A percentile compares a stretch with the other conserved stretches of the same genome.
These are phyloP conservation scores for Spodoptera littoralis DNA, from an alignment of 2,888 invertebrate species.

Conservation along the genomic window DNA sequence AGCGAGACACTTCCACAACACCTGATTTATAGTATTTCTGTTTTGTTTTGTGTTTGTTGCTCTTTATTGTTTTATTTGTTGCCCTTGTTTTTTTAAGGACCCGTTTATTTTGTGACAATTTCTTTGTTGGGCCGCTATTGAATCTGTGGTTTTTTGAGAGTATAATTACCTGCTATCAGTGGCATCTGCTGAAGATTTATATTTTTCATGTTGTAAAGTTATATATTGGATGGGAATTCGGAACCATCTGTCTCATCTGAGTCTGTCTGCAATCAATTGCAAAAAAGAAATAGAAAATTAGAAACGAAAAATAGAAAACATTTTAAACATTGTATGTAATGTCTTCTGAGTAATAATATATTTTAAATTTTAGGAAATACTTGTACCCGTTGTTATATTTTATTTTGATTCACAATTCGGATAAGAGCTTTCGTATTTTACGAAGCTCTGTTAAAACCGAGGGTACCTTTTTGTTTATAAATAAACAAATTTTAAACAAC, in stretches of 20 bases:
- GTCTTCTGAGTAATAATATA: too few relatives aligned
- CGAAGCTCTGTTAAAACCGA: too few relatives aligned
- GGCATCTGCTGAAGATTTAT: conserved; percentile 51
- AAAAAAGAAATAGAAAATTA: background rate
- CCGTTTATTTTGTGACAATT: conserved; percentile 63
- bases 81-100: conserved; percentile 59
- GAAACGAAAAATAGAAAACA: too few relatives aligned
- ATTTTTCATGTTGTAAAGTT: conserved; percentile 34
- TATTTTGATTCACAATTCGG: too few relatives aligned
- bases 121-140: conserved; percentile 65
- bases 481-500: background rate
- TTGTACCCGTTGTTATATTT: too few relatives aligned
- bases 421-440: too few relatives aligned
- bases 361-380: too few relatives aligned
- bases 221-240: conserved; percentile 8
- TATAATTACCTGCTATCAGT: conserved; percentile 61
- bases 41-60: conserved; percentile 70
- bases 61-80: conserved; percentile 70
- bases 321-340: too few relatives aligned
- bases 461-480: too few relatives aligned
- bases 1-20: conserved; percentile 71
- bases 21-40: conserved; percentile 75
- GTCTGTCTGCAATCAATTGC: background rate
- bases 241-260: conserved; percentile 6
- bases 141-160: conserved; percentile 53